Evolutionary conservation across 2,797 vertebrate species (phyloP), one percentile per base, ranked within the genome.

Genomic region (Emydoidea blandingii): DNA sequence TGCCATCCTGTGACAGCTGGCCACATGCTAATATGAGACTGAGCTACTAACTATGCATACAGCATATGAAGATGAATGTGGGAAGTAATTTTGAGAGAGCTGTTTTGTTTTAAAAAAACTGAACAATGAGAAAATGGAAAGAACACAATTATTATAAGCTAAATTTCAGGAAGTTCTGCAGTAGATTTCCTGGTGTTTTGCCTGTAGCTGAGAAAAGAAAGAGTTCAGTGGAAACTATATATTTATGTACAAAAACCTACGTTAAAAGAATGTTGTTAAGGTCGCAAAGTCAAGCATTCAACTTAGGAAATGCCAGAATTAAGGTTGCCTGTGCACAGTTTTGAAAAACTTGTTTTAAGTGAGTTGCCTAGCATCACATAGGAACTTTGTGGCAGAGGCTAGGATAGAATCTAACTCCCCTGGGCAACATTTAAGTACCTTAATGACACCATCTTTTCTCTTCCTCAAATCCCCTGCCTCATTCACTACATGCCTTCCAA

Each of bases 1-100:
- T 88, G 87, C 57, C 56, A 49, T 97, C 56, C 65, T 79, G 27
- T 78, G 82, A 95, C 94, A 97, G 93, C 81, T 96, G 90, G 83
- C 47, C 65, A 44, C 34, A 34, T 10, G 72, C 27, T 95, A 84
- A 88, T 87, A 88, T 89, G 91, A 96, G 85, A 81, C 68, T 86
- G 78, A 85, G 80, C 88, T 93, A 83, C 94, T 93, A 97, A 94
- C 94, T 90, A 89, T 56, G 95, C 83, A 85, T 15, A 65, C 3
- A 16, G 7, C 56, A 85, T 68, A 93, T 90, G 56, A 86, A 96
- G 81, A 85, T 27, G 53, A 94, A 92, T 62, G 34, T 85, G 27
- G 94, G 68, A 95, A 94, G 79, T 56, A 37, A 78, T 56, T 83
- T 95, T 94, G 68, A 93, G 89, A 41, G 16, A n/a, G 54, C 81